Evolutionary conservation across 2,797 vertebrate genomes (phyloP).

Genomic region (Chrysolophus pictus): DNA sequence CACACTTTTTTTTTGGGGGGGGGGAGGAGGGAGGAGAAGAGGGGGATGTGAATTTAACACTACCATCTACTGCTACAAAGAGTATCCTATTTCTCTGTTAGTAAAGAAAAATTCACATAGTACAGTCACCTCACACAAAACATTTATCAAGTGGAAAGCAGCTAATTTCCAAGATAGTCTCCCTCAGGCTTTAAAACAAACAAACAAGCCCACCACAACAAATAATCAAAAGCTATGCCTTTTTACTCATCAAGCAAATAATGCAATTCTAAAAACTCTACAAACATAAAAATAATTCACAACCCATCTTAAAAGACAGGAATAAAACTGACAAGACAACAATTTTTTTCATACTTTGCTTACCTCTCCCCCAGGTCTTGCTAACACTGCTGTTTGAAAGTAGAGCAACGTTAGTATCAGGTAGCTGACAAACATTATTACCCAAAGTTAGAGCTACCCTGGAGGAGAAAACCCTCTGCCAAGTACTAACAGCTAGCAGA

Average conservation of each 20-base stretch:
- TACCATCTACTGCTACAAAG: not conserved
- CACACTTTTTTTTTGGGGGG: not conserved
- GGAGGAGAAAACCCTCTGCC: constrained; percentile 76
- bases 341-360: constrained; percentile 78
- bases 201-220: not conserved
- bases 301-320: not conserved
- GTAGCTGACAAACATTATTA: constrained; percentile 84
- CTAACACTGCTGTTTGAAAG: constrained; percentile 85
- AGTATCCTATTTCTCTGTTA: not conserved
- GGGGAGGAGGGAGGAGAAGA: not conserved
- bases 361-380: constrained; percentile 91
- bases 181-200: not conserved
- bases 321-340: constrained; percentile 35
- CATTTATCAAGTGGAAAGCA: not conserved
- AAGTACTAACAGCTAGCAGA: constrained; percentile 82
- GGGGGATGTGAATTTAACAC: constrained; percentile 2
- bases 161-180: not conserved
- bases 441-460: constrained; percentile 78
- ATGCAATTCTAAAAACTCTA: not conserved
- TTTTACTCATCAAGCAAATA: not conserved
- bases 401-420: constrained; percentile 84
- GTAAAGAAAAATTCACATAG: constrained; percentile 18
- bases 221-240: not conserved
- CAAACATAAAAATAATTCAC: constrained; percentile 1
- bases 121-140: constrained; percentile 12